These are phyloP conservation scores for Erebia ligea DNA, from an alignment of 2,888 invertebrate genomes.

Conservation along the genomic window DNA sequence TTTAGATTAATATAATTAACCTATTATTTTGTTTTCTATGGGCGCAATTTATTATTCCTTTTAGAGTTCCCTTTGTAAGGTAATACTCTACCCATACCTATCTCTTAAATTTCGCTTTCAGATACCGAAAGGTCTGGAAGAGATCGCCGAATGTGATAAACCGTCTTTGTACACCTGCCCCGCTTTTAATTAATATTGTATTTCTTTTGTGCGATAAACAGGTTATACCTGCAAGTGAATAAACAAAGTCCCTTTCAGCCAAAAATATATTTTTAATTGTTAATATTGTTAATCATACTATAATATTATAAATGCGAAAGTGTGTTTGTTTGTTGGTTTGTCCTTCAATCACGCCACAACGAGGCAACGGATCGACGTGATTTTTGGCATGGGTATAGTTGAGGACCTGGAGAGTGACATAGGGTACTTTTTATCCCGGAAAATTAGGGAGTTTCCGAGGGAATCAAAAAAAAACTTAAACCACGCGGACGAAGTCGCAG, in stretches of 20 bases:
- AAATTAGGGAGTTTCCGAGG: too few species aligned
- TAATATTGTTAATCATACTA: too few species aligned
- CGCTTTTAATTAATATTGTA: conserved; percentile 17
- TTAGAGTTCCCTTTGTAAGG: not conserved
- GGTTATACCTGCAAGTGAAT: not conserved
- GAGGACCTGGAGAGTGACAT: too few species aligned
- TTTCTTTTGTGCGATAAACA: conserved; percentile 2
- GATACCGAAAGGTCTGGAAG: conserved; percentile 14
- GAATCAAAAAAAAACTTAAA: too few species aligned
- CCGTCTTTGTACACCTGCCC: conserved; percentile 17
- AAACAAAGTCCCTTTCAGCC: not conserved
- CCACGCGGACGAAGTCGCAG: too few species aligned
- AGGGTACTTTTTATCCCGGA: too few species aligned
- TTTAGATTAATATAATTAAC: not conserved
- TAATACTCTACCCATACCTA: conserved; percentile 3
- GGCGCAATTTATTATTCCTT: not conserved
- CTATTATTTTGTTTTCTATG: not conserved
- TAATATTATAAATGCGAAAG: too few species aligned
- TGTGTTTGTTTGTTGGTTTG: too few species aligned
- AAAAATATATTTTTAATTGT: not conserved
- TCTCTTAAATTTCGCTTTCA: conserved; percentile 16
- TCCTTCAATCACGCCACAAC: too few species aligned
- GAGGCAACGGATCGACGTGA: too few species aligned
- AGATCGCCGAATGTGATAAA: conserved; percentile 9
- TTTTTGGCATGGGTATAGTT: too few species aligned